These are phyloP conservation scores for Magallana nippona DNA, from an alignment of 2,888 invertebrate species.

Conservation along the genomic window DNA sequence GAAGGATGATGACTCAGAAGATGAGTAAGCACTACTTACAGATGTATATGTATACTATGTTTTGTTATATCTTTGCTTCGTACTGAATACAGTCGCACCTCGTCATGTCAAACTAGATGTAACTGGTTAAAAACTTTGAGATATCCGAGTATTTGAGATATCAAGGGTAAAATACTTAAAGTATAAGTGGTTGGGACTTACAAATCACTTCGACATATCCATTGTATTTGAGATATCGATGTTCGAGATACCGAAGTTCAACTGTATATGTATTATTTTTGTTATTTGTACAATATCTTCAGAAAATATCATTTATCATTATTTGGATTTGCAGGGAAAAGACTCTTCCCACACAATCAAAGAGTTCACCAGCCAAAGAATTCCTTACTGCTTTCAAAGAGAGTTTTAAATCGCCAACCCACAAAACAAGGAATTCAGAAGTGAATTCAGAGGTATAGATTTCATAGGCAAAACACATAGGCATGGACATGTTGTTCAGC, in stretches of 20 bases:
- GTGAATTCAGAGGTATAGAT: slow-evolving; percentile 31
- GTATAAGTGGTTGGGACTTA: no score
- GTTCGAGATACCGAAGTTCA: no score
- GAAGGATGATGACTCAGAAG: slow-evolving; percentile 66
- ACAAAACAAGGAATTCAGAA: background rate
- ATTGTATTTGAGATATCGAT: no score
- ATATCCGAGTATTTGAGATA: no score
- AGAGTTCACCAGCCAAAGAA: slow-evolving; percentile 40
- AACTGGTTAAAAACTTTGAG: no score
- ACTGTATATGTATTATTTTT: background rate
- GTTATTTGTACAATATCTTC: background rate
- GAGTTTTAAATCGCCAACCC: slow-evolving; percentile 40
- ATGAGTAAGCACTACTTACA: slow-evolving; percentile 53
- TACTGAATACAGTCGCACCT: no score
- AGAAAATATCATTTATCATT: slow-evolving; percentile 20
- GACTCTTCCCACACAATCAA: background rate
- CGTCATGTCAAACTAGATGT: no score
- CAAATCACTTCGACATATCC: no score
- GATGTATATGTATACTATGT: no score
- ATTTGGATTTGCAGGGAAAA: background rate
- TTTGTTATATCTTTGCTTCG: no score
- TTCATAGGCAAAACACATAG: background rate
- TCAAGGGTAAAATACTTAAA: no score
- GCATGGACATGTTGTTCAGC: no score
- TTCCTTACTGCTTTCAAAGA: slow-evolving; percentile 43